Evolutionary conservation across 1,140 invertebrate species (phyloP).

Genomic region (Drosophila busckii): DNA sequence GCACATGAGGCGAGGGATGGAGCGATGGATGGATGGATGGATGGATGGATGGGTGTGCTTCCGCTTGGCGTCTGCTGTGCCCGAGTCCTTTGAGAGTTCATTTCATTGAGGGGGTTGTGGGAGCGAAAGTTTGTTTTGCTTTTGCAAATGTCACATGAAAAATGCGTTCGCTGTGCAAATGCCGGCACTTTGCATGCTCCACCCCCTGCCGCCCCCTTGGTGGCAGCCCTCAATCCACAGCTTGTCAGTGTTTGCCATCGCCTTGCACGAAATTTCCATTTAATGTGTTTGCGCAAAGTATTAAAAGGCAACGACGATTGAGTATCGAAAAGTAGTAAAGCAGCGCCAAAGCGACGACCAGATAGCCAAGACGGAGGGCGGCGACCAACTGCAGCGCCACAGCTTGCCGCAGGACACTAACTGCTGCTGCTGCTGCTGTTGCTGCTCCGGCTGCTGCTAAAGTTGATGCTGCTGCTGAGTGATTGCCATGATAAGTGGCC

Average conservation of each 20-base stretch:
- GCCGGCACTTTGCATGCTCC: constrained; percentile 60
- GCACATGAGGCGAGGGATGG: constrained; percentile 14
- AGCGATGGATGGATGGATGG: too few species aligned
- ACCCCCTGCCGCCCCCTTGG: background rate
- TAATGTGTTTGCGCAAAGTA: constrained; percentile 76
- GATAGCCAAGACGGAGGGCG: constrained; percentile 13
- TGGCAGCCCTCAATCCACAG: constrained; percentile 24
- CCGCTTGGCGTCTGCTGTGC: constrained; percentile 10
- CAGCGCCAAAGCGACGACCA: constrained; percentile 42
- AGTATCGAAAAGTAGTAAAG: constrained; percentile 71
- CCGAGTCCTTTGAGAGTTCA: constrained; percentile 24
- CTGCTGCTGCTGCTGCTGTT: constrained; percentile 12
- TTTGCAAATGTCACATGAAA: constrained; percentile 71
- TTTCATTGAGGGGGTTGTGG: constrained; percentile 34
- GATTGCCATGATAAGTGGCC: constrained; percentile 76
- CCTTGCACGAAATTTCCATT: constrained; percentile 72
- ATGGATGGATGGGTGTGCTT: too few species aligned
- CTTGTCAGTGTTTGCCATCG: constrained; percentile 24
- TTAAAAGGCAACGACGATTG: constrained; percentile 74
- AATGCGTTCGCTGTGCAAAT: constrained; percentile 64
- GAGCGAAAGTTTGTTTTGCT: constrained; percentile 61
- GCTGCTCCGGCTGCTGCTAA: constrained; percentile 38
- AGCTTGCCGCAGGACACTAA: constrained; percentile 20
- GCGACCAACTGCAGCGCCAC: too few species aligned
- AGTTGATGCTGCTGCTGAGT: constrained; percentile 61